A percentile compares a stretch with the other conserved stretches of the same genome.
Evolutionary conservation across 2,888 invertebrate genomes (phyloP).

Genomic region (Netelia virgata): DNA sequence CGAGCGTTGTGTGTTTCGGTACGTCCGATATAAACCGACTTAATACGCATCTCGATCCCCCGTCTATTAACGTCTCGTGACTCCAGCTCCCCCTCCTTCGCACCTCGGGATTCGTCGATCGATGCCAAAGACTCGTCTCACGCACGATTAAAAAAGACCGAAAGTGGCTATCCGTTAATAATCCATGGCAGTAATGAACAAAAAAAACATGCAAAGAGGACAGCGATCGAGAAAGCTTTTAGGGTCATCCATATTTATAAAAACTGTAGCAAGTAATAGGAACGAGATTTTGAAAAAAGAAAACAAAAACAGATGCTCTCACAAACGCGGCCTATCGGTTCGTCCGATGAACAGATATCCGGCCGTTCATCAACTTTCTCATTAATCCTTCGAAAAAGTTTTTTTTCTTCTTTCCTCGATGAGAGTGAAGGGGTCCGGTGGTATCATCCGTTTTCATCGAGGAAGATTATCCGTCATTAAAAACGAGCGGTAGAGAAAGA

Average conservation of each 20-base stretch:
- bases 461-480: no score
- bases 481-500: no score
- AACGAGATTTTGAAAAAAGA: not conserved
- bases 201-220: no score
- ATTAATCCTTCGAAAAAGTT: constrained; percentile 6
- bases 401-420: constrained; percentile 1
- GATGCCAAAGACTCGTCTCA: not conserved
- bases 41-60: constrained; percentile 12
- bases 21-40: constrained; percentile 33
- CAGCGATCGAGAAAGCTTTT: no score
- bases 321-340: not conserved
- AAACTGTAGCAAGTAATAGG: no score
- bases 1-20: constrained; percentile 57
- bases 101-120: constrained; percentile 1
- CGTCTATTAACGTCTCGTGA: constrained; percentile 2
- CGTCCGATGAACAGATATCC: not conserved
- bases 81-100: constrained; percentile 3
- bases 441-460: not conserved
- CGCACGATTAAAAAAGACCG: no score
- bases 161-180: no score
- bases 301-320: no score
- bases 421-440: constrained; percentile 18
- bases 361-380: constrained; percentile 17
- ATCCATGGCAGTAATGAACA: no score
- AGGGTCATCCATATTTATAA: no score